Percentiles rank a stretch among this genome's conserved stretches.
These are phyloP conservation scores for Sinella curviseta DNA, from an alignment of 1,140 invertebrate species.

Conservation along the genomic window DNA sequence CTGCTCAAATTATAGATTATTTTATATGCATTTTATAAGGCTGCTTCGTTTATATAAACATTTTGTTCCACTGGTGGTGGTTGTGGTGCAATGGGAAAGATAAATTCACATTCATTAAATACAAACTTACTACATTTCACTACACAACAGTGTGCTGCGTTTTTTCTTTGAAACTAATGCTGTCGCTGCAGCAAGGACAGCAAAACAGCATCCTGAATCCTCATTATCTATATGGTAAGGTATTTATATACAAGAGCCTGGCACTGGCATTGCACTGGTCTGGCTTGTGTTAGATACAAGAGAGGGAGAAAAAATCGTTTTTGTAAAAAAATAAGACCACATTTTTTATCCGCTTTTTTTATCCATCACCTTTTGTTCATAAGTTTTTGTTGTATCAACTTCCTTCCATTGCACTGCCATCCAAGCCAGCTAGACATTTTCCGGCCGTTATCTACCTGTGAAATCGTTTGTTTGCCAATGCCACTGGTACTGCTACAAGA, in stretches of 20 bases:
- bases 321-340: neutral
- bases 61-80: too few relatives aligned
- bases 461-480: neutral
- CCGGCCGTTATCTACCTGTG: neutral
- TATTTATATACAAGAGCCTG: neutral
- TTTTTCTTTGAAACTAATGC: neutral
- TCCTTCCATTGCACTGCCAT: neutral
- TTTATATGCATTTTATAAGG: too few relatives aligned
- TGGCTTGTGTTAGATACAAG: neutral
- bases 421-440: neutral
- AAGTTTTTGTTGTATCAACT: neutral
- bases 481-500: neutral
- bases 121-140: neutral
- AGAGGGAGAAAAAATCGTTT: neutral
- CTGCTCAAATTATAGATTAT: too few relatives aligned
- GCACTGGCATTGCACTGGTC: neutral
- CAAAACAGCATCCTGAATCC: neutral
- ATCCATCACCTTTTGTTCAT: neutral
- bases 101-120: conserved; percentile 1
- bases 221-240: neutral
- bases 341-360: neutral
- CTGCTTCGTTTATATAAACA: too few relatives aligned
- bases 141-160: neutral
- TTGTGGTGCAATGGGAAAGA: neutral
- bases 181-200: neutral